Conservation (phyloP, 2,113 vertebrate genomes). For the Daboia siamensis region DNA sequence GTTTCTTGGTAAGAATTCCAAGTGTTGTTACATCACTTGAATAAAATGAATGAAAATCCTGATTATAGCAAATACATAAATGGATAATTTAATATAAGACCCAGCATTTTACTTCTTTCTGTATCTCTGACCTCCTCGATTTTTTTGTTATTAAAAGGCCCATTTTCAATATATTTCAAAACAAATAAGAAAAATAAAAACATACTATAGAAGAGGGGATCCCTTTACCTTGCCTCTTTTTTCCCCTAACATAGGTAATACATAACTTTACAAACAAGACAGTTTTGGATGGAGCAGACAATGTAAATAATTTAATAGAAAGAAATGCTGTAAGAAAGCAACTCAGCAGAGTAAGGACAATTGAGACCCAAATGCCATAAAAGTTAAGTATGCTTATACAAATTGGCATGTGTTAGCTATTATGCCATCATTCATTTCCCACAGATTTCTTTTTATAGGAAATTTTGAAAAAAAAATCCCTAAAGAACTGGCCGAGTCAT, state of each 20-base stretch:
- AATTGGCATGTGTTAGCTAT: slow-evolving; percentile 77
- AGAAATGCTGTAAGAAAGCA: slow-evolving; percentile 54
- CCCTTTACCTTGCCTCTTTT: not conserved
- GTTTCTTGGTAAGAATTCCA: not conserved
- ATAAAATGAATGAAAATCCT: not conserved
- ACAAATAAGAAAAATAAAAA: slow-evolving; percentile 37
- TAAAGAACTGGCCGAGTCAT: slow-evolving; percentile 72
- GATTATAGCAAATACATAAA: not conserved
- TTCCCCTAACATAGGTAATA: not conserved
- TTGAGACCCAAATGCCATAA: slow-evolving; percentile 62
- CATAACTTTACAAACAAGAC: slow-evolving; percentile 18
- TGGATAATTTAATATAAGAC: not conserved
- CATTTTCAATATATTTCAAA: slow-evolving; percentile 14
- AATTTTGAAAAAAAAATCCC: slow-evolving; percentile 76
- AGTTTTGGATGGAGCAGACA: not conserved
- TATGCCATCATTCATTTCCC: slow-evolving; percentile 77
- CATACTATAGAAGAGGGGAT: not conserved
- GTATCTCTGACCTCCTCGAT: not conserved
- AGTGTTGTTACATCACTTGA: not conserved
- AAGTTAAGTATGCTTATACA: slow-evolving; percentile 71
- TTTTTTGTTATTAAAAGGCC: slow-evolving; percentile 1
- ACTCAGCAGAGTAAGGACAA: slow-evolving; percentile 59
- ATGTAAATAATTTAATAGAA: slow-evolving; percentile 54
- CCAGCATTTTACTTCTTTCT: not conserved
- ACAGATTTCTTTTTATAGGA: slow-evolving; percentile 79